phyloP scores from a whole-genome alignment of 2,113 vertebrate species.

The Merops nubicus region DNA sequence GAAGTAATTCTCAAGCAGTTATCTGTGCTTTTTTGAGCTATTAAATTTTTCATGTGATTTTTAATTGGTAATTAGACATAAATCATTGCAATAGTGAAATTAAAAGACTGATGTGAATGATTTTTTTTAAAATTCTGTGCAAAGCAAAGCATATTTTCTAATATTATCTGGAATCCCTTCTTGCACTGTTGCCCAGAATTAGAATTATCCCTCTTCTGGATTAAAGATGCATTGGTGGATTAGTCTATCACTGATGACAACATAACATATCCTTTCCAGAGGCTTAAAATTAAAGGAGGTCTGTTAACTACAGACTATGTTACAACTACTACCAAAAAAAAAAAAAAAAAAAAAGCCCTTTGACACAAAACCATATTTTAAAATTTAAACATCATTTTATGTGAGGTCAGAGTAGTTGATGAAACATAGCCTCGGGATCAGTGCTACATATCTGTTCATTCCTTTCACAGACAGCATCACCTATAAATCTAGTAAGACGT shows the following conservation, averaged over 20 bases:
- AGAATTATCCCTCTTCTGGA: constrained; percentile 75
- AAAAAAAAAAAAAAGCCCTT: too few relatives aligned
- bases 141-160: constrained; percentile 58
- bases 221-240: constrained; percentile 73
- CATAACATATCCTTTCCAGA: constrained; percentile 67
- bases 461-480: background rate
- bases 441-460: background rate
- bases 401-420: background rate
- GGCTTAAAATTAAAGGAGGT: constrained; percentile 70
- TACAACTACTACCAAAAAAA: background rate
- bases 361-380: background rate
- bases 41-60: background rate
- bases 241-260: constrained; percentile 76
- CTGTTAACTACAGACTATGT: constrained; percentile 48
- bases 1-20: background rate
- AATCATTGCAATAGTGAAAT: background rate
- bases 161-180: constrained; percentile 62
- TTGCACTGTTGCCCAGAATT: constrained; percentile 70
- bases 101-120: background rate
- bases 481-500: background rate
- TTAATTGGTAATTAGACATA: background rate
- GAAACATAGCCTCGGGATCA: background rate
- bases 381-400: background rate
- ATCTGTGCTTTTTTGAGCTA: background rate
- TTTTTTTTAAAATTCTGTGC: constrained; percentile 7